Evolutionary conservation across 2,888 invertebrate species (phyloP), one percentile per base, ranked within the genome.

Genomic region (Dynastes hyllus): DNA sequence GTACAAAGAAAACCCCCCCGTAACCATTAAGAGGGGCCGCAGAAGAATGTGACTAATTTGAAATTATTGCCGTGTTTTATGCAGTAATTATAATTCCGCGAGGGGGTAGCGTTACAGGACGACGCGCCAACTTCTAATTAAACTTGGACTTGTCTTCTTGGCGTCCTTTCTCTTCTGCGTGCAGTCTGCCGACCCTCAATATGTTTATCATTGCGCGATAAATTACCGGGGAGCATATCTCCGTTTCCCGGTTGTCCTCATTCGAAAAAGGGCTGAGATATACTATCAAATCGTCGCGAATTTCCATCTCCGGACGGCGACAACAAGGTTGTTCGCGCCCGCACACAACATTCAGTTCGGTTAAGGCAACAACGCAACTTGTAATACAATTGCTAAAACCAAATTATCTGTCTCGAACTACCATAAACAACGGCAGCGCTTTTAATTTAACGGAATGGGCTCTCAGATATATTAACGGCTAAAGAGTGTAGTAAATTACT

Each of bases 11-110:
- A 73, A 61, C 11, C 8, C 58, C 45, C 40, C 16, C 40, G 58
- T 9, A 67, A 11, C 55, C 73, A 45, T 61, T 73, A 73, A 61
- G 45, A 73, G 73, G 73, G 77, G 40, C 58, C 45, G 69, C 50
- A 80, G 76, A 81, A 81, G 82, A 81, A 82, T 79, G 80, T 80
- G 81, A 82, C 82, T 83, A 84, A 84, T 84, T 84, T 81, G 82
- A 83, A 84, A 83, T 82, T 83, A 82, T 82, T 83, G 77, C 82
- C 55, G 77, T 82, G 83, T 83, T 83, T 84, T 84, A 82, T 82
- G 80, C 80, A 79, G 82, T 81, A 83, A 84, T 84, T 83, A 84
- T 83, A 82, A 83, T 82, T 82, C 83, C 82, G 79, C 79, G 79
- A 76, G 76, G 80, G 77, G 80, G 81, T 81, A 79, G 80, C 81